phyloP scores from a whole-genome alignment of 53 echinoderm and acorn worm species.

The Stichopus horrens region DNA sequence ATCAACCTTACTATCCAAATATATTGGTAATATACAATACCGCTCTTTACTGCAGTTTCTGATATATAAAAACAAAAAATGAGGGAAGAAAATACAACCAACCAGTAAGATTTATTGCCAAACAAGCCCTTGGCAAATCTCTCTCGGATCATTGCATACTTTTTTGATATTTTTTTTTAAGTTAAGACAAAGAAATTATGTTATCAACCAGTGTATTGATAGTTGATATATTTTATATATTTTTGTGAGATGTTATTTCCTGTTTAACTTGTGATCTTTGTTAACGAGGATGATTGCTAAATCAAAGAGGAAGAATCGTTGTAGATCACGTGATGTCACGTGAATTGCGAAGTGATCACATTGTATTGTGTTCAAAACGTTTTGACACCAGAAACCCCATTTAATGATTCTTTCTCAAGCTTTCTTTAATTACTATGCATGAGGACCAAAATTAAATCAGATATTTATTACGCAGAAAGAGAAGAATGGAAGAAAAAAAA shows the following conservation, averaged over 20 bases:
- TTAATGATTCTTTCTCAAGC: conserved; percentile 41
- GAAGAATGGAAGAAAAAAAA: conserved; percentile 15
- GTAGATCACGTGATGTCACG: background rate
- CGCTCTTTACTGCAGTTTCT: no score
- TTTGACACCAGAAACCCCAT: background rate
- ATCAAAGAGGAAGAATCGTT: conserved; percentile 8
- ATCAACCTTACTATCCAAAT: no score
- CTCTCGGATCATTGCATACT: conserved; percentile 55
- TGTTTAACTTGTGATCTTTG: conserved; percentile 48
- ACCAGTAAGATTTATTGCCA: conserved; percentile 11
- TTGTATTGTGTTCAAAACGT: conserved; percentile 12
- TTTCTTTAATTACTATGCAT: conserved; percentile 88
- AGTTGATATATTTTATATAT: conserved; percentile 99
- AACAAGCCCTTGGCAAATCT: conserved; percentile 25
- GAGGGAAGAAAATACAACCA: background rate
- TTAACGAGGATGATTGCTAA: conserved; percentile 35
- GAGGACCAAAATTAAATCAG: conserved; percentile 94
- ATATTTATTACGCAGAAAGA: conserved; percentile 52
- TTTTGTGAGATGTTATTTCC: conserved; percentile 99
- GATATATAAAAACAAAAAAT: background rate
- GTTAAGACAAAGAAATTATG: conserved; percentile 59
- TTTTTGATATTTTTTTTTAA: conserved; percentile 82
- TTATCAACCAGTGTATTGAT: conserved; percentile 64
- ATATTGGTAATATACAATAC: no score
- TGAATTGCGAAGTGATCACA: conserved; percentile 7